Conservation (phyloP, 2,797 vertebrate species). For the Fratercula arctica region DNA sequence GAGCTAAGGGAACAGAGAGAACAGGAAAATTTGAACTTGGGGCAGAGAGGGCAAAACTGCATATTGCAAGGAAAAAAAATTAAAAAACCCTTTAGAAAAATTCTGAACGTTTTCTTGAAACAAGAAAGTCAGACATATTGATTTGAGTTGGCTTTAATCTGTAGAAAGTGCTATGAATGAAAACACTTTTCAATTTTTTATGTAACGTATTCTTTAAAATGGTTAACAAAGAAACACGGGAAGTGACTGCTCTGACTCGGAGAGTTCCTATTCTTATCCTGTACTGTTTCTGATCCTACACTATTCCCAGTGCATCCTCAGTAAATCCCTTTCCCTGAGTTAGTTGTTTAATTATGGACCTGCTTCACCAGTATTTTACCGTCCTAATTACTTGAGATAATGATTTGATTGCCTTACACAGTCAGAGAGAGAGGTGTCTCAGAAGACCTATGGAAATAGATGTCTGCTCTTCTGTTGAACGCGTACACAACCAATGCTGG, state of each 20-base stretch:
- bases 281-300: neutral
- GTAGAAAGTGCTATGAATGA: neutral
- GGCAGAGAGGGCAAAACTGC: neutral
- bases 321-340: neutral
- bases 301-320: neutral
- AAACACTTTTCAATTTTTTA: neutral
- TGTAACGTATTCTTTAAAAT: neutral
- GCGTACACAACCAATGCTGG: fast-evolving
- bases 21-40: neutral
- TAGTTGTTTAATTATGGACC: neutral
- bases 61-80: neutral
- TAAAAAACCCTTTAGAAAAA: neutral
- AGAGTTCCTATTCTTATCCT: neutral
- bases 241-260: neutral
- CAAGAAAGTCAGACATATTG: neutral
- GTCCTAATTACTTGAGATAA: neutral
- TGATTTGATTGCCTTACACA: neutral
- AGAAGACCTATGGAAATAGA: neutral
- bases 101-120: neutral
- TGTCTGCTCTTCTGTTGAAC: neutral
- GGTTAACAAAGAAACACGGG: neutral
- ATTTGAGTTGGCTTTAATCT: neutral
- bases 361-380: neutral
- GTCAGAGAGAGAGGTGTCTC: neutral
- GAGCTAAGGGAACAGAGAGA: neutral